A percentile compares a stretch with the other conserved stretches of the same genome.
Evolutionary conservation across 2,797 vertebrate genomes (phyloP).

Genomic region (Diplodus sargus): DNA sequence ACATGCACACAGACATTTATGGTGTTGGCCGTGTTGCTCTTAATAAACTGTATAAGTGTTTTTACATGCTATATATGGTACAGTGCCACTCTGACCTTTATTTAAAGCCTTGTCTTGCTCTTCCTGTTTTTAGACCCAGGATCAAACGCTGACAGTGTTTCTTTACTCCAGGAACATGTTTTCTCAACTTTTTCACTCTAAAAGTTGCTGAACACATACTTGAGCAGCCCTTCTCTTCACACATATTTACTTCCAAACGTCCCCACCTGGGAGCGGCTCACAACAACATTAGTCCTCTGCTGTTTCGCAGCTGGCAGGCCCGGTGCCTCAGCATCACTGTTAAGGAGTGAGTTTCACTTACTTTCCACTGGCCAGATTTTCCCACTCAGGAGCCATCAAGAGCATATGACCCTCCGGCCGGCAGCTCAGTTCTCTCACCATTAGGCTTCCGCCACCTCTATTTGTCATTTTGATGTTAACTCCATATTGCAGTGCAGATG

Average conservation of each 20-base stretch:
- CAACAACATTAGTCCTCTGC: constrained; percentile 47
- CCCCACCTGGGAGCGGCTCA: constrained; percentile 40
- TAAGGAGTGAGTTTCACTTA: constrained; percentile 34
- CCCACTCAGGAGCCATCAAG: constrained; percentile 42
- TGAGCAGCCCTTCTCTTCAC: constrained; percentile 9
- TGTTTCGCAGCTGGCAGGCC: constrained; percentile 47
- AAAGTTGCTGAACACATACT: constrained; percentile 45
- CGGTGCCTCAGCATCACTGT: constrained; percentile 42
- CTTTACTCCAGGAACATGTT: constrained; percentile 28
- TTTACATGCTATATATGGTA: no score
- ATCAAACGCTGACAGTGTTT: constrained; percentile 46
- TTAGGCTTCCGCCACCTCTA: constrained; percentile 53
- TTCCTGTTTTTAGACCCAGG: not conserved
- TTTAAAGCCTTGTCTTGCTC: not conserved
- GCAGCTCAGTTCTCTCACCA: constrained; percentile 47
- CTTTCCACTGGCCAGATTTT: constrained; percentile 25
- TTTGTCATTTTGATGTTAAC: constrained; percentile 74
- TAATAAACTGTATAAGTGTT: no score
- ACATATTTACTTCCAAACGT: constrained; percentile 45
- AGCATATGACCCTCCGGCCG: constrained; percentile 33
- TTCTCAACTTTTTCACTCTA: constrained; percentile 39
- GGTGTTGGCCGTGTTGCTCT: no score
- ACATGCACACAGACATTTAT: no score
- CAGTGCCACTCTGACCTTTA: no score
- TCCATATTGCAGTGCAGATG: constrained; percentile 61